A percentile compares a stretch with the other conserved stretches of the same genome.
Conservation (phyloP, 92 coral and sea anemone genomes). For the Porites evermanni region DNA sequence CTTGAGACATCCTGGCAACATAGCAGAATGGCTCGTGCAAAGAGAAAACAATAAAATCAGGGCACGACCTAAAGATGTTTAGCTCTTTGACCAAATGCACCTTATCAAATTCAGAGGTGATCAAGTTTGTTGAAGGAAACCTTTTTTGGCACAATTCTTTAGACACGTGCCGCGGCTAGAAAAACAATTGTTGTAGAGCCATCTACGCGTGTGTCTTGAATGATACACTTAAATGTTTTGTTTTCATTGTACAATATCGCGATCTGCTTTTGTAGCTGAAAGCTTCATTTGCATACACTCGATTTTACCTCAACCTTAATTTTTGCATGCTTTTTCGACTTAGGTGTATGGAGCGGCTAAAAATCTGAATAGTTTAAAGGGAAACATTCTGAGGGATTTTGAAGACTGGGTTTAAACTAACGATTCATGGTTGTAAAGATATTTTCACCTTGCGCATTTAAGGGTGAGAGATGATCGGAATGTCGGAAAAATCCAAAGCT, state of each 20-base stretch:
- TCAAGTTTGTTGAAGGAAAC: conserved; percentile 37
- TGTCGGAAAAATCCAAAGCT: background rate
- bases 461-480: conserved; percentile 3
- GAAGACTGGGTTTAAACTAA: background rate
- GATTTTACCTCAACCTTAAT: background rate
- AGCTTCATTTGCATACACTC: conserved; percentile 20
- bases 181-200: conserved; percentile 11
- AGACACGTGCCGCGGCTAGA: conserved; percentile 70
- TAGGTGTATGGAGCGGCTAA: background rate
- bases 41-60: background rate
- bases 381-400: background rate
- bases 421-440: background rate
- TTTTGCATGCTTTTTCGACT: background rate
- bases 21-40: conserved; percentile 14
- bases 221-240: conserved; percentile 52
- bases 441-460: background rate
- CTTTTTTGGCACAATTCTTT: background rate
- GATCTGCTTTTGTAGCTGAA: background rate
- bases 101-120: conserved; percentile 43
- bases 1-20: background rate
- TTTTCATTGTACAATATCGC: conserved; percentile 41
- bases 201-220: conserved; percentile 41
- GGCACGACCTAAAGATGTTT: conserved; percentile 10
- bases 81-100: conserved; percentile 39
- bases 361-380: background rate